phyloP scores from a whole-genome alignment of 2,113 vertebrate genomes.

The Myotis yumanensis region DNA sequence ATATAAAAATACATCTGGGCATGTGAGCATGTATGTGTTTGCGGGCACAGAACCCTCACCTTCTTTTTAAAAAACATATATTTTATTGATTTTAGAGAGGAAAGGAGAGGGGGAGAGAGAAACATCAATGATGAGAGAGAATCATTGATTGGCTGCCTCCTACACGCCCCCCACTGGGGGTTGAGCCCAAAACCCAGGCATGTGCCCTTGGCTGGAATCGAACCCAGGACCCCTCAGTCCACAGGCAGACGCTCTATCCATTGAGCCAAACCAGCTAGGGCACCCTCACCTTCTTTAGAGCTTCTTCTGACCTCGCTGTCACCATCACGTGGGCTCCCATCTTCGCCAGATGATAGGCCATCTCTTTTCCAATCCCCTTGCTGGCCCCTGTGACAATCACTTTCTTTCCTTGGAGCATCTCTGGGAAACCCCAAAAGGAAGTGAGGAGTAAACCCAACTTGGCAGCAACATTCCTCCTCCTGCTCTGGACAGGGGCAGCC shows the following conservation, averaged over 20 bases:
- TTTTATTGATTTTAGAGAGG: too few relatives aligned
- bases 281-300: conserved; percentile 83
- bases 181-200: too few relatives aligned
- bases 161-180: too few relatives aligned
- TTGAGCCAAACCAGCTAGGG: too few relatives aligned
- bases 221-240: too few relatives aligned
- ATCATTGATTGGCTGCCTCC: too few relatives aligned
- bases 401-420: conserved; percentile 86
- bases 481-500: not conserved
- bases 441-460: conserved; percentile 11
- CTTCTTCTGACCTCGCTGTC: conserved; percentile 83
- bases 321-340: conserved; percentile 86
- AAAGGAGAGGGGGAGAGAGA: too few relatives aligned
- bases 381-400: conserved; percentile 87
- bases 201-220: too few relatives aligned
- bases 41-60: conserved; percentile 74
- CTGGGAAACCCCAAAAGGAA: conserved; percentile 71
- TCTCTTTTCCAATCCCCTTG: conserved; percentile 86
- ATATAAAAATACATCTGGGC: not conserved
- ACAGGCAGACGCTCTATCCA: too few relatives aligned
- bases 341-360: conserved; percentile 85
- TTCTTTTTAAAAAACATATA: conserved; percentile 63
- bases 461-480: not conserved
- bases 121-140: too few relatives aligned
- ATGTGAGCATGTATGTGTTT: accelerated